phyloP scores from a whole-genome alignment of 2,888 invertebrate genomes.

The Deroplatys truncata region DNA sequence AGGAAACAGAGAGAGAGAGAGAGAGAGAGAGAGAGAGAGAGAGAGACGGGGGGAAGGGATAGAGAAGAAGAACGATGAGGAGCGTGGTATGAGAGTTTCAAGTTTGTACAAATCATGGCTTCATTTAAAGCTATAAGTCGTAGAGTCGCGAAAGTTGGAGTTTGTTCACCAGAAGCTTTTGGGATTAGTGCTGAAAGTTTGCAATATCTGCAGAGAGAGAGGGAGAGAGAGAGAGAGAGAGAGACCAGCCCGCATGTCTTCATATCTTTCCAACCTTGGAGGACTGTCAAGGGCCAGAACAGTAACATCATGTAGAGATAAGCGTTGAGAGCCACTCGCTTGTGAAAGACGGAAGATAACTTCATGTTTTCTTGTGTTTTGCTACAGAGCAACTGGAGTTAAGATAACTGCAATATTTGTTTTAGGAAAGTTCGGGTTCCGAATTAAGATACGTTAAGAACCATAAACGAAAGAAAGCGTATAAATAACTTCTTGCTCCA shows the following conservation, averaged over 20 bases:
- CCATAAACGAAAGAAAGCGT: too few species aligned
- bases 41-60: neutral
- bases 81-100: neutral
- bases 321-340: neutral
- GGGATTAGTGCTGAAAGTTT: neutral
- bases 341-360: too few species aligned
- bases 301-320: neutral
- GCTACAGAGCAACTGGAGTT: too few species aligned
- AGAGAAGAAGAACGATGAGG: neutral
- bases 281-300: neutral
- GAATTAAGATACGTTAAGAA: too few species aligned
- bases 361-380: too few species aligned
- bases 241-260: neutral
- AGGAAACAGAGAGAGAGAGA: too few species aligned
- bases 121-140: neutral
- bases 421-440: too few species aligned
- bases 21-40: too few species aligned
- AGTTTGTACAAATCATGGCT: neutral
- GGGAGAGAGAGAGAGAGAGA: too few species aligned
- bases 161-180: neutral
- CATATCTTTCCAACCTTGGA: neutral
- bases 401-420: too few species aligned
- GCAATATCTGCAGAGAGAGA: neutral
- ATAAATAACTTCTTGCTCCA: too few species aligned
- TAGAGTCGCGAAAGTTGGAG: neutral